Conservation (phyloP, 2,888 invertebrate genomes). For the Parelbella ahira region DNA sequence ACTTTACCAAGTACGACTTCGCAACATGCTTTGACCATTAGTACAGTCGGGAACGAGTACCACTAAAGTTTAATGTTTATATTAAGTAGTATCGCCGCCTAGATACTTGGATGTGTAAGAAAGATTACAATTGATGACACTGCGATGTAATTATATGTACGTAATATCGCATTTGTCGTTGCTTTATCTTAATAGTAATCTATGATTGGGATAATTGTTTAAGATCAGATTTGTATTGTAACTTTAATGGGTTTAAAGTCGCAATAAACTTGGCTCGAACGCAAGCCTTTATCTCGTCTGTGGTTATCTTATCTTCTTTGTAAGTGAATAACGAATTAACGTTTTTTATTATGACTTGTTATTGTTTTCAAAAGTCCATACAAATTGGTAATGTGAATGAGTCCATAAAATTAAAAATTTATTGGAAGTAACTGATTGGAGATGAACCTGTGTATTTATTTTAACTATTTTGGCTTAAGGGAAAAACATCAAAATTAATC, state of each 20-base stretch:
- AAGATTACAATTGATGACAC: slow-evolving; percentile 33
- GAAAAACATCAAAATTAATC: too few relatives aligned
- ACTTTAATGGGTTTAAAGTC: slow-evolving; percentile 21
- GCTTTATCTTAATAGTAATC: slow-evolving; percentile 27
- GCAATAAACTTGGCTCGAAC: slow-evolving; percentile 25
- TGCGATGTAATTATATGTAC: slow-evolving; percentile 25
- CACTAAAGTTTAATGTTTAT: slow-evolving; percentile 73
- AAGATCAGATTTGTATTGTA: slow-evolving; percentile 25
- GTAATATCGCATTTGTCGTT: slow-evolving; percentile 27
- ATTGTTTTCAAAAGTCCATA: not conserved
- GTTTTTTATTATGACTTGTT: not conserved
- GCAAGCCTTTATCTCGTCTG: slow-evolving; percentile 23
- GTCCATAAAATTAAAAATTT: too few relatives aligned
- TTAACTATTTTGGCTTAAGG: too few relatives aligned
- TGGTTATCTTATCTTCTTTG: slow-evolving; percentile 16
- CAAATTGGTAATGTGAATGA: too few relatives aligned
- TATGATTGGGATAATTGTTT: slow-evolving; percentile 28
- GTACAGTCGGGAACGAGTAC: slow-evolving; percentile 49
- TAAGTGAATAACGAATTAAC: slow-evolving; percentile 10
- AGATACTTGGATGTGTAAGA: slow-evolving; percentile 35
- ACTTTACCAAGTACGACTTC: slow-evolving; percentile 46
- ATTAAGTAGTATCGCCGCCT: slow-evolving; percentile 40
- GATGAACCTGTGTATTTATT: too few relatives aligned
- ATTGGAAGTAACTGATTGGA: too few relatives aligned
- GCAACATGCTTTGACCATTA: slow-evolving; percentile 78